Evolutionary conservation across 2,113 vertebrate genomes (phyloP).

Genomic region (Cololabis saira): DNA sequence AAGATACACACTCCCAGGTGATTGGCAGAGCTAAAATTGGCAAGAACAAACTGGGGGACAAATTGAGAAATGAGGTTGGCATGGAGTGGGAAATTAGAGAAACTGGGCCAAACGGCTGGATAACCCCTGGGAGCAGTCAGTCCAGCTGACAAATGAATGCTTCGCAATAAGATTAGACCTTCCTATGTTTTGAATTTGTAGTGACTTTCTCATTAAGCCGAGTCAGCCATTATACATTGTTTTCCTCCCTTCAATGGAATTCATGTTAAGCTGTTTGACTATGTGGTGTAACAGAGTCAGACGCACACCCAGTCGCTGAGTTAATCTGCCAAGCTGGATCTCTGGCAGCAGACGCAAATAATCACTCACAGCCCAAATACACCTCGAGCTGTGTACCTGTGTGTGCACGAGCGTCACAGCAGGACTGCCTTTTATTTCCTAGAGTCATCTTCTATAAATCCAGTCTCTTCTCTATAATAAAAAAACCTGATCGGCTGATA

Average conservation of each 20-base stretch:
- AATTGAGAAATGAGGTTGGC: conserved; percentile 73
- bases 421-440: conserved; percentile 12
- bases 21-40: conserved; percentile 43
- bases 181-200: conserved; percentile 23
- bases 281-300: conserved; percentile 4
- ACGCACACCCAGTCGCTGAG: conserved; percentile 16
- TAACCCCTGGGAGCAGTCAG: conserved; percentile 54
- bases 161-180: conserved; percentile 37
- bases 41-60: conserved; percentile 52
- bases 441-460: conserved; percentile 29
- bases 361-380: conserved; percentile 57
- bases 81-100: conserved; percentile 65
- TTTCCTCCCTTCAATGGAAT: conserved; percentile 47
- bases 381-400: conserved; percentile 29
- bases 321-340: conserved; percentile 61
- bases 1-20: conserved; percentile 43
- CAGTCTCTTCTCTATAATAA: conserved; percentile 16
- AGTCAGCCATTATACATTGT: conserved; percentile 11
- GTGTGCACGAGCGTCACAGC: conserved; percentile 8
- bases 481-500: too few species aligned
- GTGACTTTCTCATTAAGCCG: conserved; percentile 15
- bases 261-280: conserved; percentile 49
- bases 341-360: conserved; percentile 51
- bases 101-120: conserved; percentile 69
- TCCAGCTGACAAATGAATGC: conserved; percentile 56